Percentiles rank a stretch among this genome's conserved stretches.
Evolutionary conservation across 2,797 vertebrate species (phyloP).

Genomic region (Chloroceryle amazona): DNA sequence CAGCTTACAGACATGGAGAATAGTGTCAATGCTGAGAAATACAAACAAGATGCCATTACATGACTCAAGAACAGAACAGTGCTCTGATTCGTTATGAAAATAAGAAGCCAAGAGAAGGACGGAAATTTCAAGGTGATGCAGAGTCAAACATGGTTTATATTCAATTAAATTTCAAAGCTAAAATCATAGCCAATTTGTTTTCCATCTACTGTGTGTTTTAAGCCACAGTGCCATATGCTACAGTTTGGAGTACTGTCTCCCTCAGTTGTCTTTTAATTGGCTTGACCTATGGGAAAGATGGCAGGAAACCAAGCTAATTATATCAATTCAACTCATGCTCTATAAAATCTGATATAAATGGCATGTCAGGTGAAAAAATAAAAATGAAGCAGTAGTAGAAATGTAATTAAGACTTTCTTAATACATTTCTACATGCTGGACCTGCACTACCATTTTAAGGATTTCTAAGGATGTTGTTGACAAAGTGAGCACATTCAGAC

Average conservation of each 20-base stretch:
- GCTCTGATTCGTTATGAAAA: background rate
- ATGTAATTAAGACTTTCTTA: background rate
- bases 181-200: slow-evolving; percentile 61
- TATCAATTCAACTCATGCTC: slow-evolving; percentile 63
- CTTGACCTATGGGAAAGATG: slow-evolving; percentile 80
- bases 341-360: slow-evolving; percentile 63
- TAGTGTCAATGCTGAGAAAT: background rate
- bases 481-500: background rate
- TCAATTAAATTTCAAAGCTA: slow-evolving; percentile 65
- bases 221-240: slow-evolving; percentile 76
- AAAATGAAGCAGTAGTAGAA: background rate
- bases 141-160: slow-evolving; percentile 47
- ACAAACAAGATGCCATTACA: background rate
- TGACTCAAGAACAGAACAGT: background rate
- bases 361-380: slow-evolving; percentile 17
- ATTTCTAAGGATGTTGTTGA: background rate
- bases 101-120: background rate
- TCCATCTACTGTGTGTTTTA: slow-evolving; percentile 45
- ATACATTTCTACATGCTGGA: background rate
- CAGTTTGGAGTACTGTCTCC: slow-evolving; percentile 64
- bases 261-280: slow-evolving; percentile 77
- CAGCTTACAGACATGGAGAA: background rate
- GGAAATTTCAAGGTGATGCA: slow-evolving; percentile 44
- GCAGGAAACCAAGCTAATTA: slow-evolving; percentile 79
- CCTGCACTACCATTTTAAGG: background rate